A percentile compares a stretch with the other conserved stretches of the same genome.
phyloP scores from a whole-genome alignment of 2,113 vertebrate species.

The Diglossa brunneiventris region DNA sequence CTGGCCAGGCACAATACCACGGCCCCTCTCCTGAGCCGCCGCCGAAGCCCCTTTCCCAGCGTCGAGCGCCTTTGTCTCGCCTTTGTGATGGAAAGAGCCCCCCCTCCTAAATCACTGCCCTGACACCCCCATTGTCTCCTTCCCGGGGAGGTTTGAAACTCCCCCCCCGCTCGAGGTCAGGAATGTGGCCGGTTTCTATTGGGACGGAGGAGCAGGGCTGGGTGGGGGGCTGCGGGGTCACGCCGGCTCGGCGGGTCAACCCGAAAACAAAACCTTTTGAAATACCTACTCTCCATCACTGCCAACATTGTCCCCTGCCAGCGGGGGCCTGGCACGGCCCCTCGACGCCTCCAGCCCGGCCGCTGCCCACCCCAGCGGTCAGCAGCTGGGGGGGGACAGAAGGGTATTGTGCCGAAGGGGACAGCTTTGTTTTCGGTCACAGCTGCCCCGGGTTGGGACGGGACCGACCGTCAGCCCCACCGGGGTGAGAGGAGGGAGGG shows the following conservation, averaged over 20 bases:
- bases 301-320: conserved; percentile 83
- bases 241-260: conserved; percentile 70
- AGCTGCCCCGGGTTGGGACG: conserved; percentile 76
- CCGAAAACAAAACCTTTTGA: conserved; percentile 81
- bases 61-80: conserved; percentile 71
- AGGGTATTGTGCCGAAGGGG: conserved; percentile 75
- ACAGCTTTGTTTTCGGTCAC: conserved; percentile 77
- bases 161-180: conserved; percentile 77
- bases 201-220: conserved; percentile 70
- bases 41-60: conserved; percentile 63
- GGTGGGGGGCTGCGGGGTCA: conserved; percentile 73
- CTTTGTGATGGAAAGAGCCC: conserved; percentile 78
- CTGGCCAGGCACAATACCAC: conserved; percentile 9
- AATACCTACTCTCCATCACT: conserved; percentile 84
- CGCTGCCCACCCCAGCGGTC: conserved; percentile 74
- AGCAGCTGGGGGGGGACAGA: conserved; percentile 79
- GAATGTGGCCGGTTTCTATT: conserved; percentile 79
- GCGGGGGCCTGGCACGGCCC: conserved; percentile 82
- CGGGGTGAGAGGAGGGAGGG: conserved; percentile 15
- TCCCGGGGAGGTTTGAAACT: conserved; percentile 73
- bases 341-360: conserved; percentile 72
- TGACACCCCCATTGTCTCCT: conserved; percentile 80
- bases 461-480: conserved; percentile 35
- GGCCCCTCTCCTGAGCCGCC: conserved; percentile 16
- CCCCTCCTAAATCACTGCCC: conserved; percentile 78